Evolutionary conservation across 2,797 vertebrate genomes (phyloP).

Genomic region (Enteromius anoplus): DNA sequence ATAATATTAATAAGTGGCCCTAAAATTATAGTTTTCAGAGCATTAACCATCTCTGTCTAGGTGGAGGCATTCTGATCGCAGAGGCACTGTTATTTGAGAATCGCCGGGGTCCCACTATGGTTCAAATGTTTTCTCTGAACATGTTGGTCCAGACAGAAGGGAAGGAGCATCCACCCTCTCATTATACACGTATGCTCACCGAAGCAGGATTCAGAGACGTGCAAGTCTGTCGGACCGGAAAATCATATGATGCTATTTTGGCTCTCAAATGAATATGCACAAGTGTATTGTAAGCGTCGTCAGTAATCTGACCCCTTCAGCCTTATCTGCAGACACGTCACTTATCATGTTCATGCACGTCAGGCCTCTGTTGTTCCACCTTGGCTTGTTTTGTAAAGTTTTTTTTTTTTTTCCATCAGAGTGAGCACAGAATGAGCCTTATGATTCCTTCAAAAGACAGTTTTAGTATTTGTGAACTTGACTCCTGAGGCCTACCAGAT

Average conservation of each 20-base stretch:
- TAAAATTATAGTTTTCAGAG: neutral
- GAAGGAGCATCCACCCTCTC: constrained; percentile 70
- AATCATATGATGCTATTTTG: constrained; percentile 78
- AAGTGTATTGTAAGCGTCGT: neutral
- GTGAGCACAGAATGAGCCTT: neutral
- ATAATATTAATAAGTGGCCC: neutral
- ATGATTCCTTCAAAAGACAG: constrained; percentile 8
- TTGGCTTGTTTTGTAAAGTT: neutral
- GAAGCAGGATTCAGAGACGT: constrained; percentile 70
- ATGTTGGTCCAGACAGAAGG: constrained; percentile 78
- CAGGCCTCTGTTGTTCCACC: constrained; percentile 4
- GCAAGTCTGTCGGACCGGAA: constrained; percentile 76
- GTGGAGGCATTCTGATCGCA: constrained; percentile 75
- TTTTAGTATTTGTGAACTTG: constrained; percentile 9
- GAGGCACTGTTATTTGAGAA: constrained; percentile 77
- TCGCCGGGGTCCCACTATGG: constrained; percentile 70
- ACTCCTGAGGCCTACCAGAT: constrained; percentile 12
- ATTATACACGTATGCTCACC: constrained; percentile 70
- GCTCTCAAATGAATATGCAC: constrained; percentile 70
- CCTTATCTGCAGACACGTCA: constrained; percentile 9
- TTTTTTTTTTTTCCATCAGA: neutral
- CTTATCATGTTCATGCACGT: constrained; percentile 11
- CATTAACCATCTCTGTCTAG: constrained; percentile 56
- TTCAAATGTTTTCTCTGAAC: constrained; percentile 79
- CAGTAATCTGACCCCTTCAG: neutral